Base-by-base conservation (phyloP, 2,797 vertebrate genomes). In the Sebastolobus alascanus region DNA sequence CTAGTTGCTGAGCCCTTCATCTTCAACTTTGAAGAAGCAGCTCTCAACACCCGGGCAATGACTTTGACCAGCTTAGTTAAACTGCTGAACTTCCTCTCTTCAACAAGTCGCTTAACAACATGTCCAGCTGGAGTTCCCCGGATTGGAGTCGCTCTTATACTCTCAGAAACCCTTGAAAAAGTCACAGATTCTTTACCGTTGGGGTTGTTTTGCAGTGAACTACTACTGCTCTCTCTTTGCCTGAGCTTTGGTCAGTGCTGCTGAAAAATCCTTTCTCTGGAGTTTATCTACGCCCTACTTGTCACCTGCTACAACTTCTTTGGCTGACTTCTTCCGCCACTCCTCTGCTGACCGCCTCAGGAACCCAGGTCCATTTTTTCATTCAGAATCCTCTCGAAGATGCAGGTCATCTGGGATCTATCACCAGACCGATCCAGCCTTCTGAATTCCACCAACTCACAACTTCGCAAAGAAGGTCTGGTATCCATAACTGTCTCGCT, bases 31-130 rank as follows among this genome's bases (percentile, higher is more conserved):
- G 8, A 29, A 1, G 8, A 29, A 1, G 43, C 71, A 56, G 58
- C 67, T 73, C 61, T 9, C 59, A 56, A 54, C 8, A 87, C 56
- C 75, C 67, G 79, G 52, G 27, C 72, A 63, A 79, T 50, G 22
- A 76, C 46, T 56, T 27, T 13, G 18, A 10, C 8, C 10, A 77
- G 8, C 3, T 20, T 75, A 5, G 55, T 22, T 6, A 76, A 43
- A 20, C 56, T 71, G 6, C 83, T 80, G 52, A 84, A 81, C 2
- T 20, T 66, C 18, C 40, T 43, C 3, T 12, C 12, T 8, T 43
- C 40, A 43, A 43, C 12, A 43, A 43, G 40, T 13, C 4, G 12
- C 12, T 43, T 43, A 13, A 43, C 40, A 4, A 43, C 40, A 31
- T 13, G 10, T 12, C 18, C 46, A 8, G 46, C 18, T 7, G 46